phyloP scores from a whole-genome alignment of 2,797 vertebrate species.

The Chaenodraco wilsoni region DNA sequence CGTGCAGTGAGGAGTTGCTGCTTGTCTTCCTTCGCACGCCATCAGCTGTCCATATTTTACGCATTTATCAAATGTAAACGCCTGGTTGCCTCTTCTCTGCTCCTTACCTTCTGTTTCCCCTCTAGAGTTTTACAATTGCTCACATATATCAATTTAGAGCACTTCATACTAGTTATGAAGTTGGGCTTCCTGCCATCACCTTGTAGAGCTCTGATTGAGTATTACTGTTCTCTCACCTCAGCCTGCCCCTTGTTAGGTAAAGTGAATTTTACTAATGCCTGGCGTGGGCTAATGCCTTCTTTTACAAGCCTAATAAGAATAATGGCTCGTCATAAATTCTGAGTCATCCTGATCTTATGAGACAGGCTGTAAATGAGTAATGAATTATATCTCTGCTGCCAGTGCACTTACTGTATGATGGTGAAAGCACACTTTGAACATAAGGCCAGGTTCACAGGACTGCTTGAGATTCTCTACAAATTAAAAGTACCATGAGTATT shows the following conservation, averaged over 20 bases:
- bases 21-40: constrained; percentile 62
- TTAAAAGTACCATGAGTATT: constrained; percentile 3
- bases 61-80: constrained; percentile 23
- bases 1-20: constrained; percentile 44
- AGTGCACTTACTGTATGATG: constrained; percentile 45
- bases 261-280: constrained; percentile 81
- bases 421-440: constrained; percentile 45
- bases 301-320: constrained; percentile 84
- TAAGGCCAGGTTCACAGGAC: constrained; percentile 19
- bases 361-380: constrained; percentile 80
- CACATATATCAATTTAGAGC: constrained; percentile 59
- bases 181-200: constrained; percentile 77
- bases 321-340: constrained; percentile 78
- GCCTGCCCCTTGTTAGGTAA: constrained; percentile 76
- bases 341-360: constrained; percentile 80
- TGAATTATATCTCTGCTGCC: constrained; percentile 75
- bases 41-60: constrained; percentile 55
- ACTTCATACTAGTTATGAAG: constrained; percentile 61
- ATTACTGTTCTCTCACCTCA: constrained; percentile 68
- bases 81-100: constrained; percentile 3
- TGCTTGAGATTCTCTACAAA: constrained; percentile 5
- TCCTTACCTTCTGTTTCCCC: constrained; percentile 13
- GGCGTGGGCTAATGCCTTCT: constrained; percentile 76
- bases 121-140: constrained; percentile 36
- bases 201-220: constrained; percentile 75